These are phyloP conservation scores for Hestina assimilis DNA, from an alignment of 1,140 invertebrate genomes.

Conservation along the genomic window DNA sequence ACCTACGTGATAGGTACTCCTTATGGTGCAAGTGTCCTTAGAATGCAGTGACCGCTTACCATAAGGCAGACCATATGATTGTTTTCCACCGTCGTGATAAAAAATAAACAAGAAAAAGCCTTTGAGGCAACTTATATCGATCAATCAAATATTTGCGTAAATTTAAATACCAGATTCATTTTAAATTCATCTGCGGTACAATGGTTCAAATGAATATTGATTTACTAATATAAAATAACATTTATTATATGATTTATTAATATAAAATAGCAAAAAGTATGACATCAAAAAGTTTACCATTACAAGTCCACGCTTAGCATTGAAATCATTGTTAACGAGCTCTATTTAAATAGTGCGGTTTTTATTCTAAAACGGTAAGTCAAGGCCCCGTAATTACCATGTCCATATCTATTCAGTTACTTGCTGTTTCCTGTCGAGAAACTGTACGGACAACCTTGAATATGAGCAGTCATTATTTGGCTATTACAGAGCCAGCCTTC, in stretches of 20 bases:
- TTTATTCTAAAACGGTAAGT: constrained; percentile 74
- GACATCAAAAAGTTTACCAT: background rate
- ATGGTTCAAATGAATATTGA: no score
- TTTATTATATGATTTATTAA: background rate
- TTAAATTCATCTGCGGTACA: no score
- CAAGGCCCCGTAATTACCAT: constrained; percentile 71
- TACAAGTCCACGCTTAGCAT: constrained; percentile 22
- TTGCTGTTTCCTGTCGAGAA: constrained; percentile 67
- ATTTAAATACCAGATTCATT: no score
- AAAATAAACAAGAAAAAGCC: no score
- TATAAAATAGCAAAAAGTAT: background rate
- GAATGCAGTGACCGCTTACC: no score
- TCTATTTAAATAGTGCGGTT: constrained; percentile 64
- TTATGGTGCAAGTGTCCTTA: no score
- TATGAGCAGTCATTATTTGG: constrained; percentile 65
- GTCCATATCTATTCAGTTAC: constrained; percentile 71
- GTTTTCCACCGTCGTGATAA: no score
- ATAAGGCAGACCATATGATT: no score
- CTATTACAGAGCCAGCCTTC: constrained; percentile 57
- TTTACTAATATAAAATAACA: no score
- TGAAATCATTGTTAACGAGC: constrained; percentile 43
- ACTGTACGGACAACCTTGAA: constrained; percentile 59
- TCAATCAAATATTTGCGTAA: no score
- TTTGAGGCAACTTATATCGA: no score
- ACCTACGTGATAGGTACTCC: no score